Evolutionary conservation across 2,797 vertebrate genomes (phyloP).

Genomic region (Lemur catta): DNA sequence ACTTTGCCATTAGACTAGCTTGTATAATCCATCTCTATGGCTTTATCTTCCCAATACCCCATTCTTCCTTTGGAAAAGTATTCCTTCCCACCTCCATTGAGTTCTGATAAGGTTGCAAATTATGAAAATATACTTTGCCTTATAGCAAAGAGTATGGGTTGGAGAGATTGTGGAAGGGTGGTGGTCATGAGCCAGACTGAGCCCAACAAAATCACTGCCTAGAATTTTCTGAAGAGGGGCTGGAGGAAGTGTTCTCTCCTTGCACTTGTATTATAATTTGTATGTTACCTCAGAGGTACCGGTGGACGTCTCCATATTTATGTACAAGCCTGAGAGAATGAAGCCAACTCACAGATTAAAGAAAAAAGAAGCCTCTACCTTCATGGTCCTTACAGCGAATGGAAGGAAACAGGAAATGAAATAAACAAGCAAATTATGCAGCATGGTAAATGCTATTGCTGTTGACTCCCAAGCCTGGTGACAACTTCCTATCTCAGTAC

Average conservation of each 20-base stretch:
- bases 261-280: background rate
- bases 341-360: background rate
- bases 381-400: background rate
- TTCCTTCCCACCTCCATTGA: background rate
- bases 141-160: background rate
- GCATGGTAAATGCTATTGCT: background rate
- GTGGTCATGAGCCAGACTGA: background rate
- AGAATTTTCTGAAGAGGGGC: background rate
- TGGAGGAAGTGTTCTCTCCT: background rate
- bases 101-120: background rate
- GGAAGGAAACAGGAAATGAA: background rate
- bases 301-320: background rate
- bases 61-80: background rate
- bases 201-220: background rate
- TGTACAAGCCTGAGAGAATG: background rate
- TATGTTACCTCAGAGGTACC: background rate
- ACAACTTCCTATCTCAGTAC: background rate
- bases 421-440: background rate
- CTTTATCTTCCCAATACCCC: background rate
- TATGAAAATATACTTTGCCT: background rate
- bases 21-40: background rate
- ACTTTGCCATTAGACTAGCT: background rate
- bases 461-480: background rate
- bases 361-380: background rate
- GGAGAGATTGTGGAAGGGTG: background rate